Base-by-base conservation (phyloP, 2,797 vertebrate genomes). In the Telmatherina bonti region DNA sequence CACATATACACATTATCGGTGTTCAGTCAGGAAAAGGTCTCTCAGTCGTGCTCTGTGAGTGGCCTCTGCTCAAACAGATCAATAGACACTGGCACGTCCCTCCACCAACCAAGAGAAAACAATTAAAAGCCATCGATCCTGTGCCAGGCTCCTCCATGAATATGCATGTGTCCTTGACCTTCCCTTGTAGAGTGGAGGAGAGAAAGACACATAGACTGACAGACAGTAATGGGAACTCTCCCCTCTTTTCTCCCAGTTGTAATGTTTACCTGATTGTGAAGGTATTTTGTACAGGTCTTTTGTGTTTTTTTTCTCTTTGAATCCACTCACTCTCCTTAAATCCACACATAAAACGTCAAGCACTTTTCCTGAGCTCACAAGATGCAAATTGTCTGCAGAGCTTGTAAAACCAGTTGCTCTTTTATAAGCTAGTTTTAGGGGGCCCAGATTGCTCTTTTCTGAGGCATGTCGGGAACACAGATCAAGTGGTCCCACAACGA, bases 121-220 rank as follows among this genome's bases (percentile, higher is more conserved):
- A 97, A 97, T 97, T 97, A 97, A 97, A 97, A 96, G 88, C 90
- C 75, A 97, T 98, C 95, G 96, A 98, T 97, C 94, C 92, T 88
- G 93, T 94, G 95, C 94, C 93, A 91, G 90, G 93, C 94, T 93
- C 93, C 72, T 63, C 72, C 95, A 96, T 97, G 96, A 97, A 98
- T 98, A 98, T 98, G 96, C 97, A 97, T 96, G 95, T 95, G 94
- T 95, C 96, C 96, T 96, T 98, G 96, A 97, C 97, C 97, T 98
- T 97, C 91, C 88, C 81, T 76, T 72, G 81, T 61, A 83, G 77
- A 82, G 77, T 70, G 70, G 71, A 77, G 35, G 69, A 81, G 69
- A 62, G 78, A 67, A 29, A 78, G 76, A 76, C 54, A 75, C 38
- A 80, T 5, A 71, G 82, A 78, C 47, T 71, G 84, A 89, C 74